Conservation (phyloP, 2,888 invertebrate species). For the Drepanosiphum platanoidis region DNA sequence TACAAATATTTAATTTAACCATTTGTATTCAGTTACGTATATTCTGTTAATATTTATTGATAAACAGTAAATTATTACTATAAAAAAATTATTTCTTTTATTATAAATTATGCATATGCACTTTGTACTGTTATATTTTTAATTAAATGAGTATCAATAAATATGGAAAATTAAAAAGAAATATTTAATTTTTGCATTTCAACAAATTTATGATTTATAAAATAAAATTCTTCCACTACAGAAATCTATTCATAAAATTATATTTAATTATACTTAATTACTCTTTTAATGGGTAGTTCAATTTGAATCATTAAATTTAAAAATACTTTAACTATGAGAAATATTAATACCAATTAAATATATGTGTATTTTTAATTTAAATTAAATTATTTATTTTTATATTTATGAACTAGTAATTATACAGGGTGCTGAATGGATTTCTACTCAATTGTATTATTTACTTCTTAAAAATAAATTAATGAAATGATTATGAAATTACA, state of each 20-base stretch:
- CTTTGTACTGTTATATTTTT: background rate
- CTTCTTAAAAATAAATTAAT: background rate
- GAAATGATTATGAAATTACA: conserved; percentile 22
- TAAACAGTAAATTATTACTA: background rate
- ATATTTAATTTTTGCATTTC: background rate
- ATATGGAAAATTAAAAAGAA: background rate
- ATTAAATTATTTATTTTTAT: background rate
- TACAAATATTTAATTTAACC: background rate
- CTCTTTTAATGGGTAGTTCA: background rate
- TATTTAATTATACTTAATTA: background rate
- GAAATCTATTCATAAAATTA: background rate
- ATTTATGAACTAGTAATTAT: background rate
- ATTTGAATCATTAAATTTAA: background rate
- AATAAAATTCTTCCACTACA: background rate
- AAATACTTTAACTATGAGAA: background rate
- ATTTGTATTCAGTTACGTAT: background rate
- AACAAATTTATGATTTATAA: background rate
- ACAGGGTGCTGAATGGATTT: too few relatives aligned
- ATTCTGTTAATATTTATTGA: background rate
- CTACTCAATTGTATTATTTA: background rate
- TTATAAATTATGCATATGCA: background rate
- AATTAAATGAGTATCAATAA: background rate
- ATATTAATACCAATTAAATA: background rate
- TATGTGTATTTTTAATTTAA: conserved; percentile 13
- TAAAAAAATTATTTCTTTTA: too few relatives aligned